Evolutionary conservation across 2,888 invertebrate species (phyloP), one percentile per base, ranked within the genome.

Genomic region (Leptothorax acervorum): DNA sequence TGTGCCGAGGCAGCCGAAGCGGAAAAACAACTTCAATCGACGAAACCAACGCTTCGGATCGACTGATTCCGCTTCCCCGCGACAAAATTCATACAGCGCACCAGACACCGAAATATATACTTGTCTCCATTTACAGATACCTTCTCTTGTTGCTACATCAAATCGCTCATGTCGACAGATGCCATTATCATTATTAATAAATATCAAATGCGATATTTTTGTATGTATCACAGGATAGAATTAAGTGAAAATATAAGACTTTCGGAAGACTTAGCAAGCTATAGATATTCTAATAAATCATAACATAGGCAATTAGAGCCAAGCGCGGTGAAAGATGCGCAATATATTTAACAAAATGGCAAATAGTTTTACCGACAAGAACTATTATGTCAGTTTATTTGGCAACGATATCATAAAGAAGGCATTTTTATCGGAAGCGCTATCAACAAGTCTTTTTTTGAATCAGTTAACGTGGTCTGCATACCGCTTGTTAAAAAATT

Each of bases 21-120:
- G 74, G 63, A 83, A 86, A 76, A 82, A 78, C 83, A 87, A 74
- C 68, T 70, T 55, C 81, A 75, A 83, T 63, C 82, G 84, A 85
- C 85, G 84, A 74, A 78, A 63, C 76, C 66, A 68, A 70, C 28
- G 70, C 39, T 55, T 23, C 11, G 55, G 65, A 89, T 89, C 85
- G 82, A 82, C 85, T 86, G 89, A 88, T 85, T 82, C 28, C 75
- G 79, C 48, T 68, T 53, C 23, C 18, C 35, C 51, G 35, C 45
- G 63, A 75, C 23, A 57, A 71, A 79, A 79, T 71, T 23, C 35
- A n/a, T 39, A 53, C 39, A n/a, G 18, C 5, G 12, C 45, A n/a
- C 31, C 62, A 18, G 23, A 23, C 28, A 23, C 31, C n/a, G 3
- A 39, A 65, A 65, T 65, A 53, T 65, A 53, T 51, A 66, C 23